Conservation (phyloP, 2,797 vertebrate species). For the Choloepus didactylus region DNA sequence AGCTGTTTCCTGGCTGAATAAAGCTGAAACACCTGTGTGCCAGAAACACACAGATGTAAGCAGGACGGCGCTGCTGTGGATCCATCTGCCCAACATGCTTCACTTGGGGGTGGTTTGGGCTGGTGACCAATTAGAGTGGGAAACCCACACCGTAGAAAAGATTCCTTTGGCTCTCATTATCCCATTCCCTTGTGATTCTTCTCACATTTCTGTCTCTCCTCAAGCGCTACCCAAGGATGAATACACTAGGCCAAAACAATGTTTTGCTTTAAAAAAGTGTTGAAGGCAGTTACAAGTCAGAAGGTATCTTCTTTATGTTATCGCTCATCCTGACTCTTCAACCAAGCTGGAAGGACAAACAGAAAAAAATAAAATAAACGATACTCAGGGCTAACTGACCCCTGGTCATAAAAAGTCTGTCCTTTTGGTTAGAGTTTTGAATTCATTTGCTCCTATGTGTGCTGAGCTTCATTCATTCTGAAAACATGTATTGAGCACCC, state of each 20-base stretch:
- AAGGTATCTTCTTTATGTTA: background rate
- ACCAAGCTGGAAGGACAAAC: background rate
- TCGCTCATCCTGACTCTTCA: background rate
- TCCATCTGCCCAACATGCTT: slow-evolving; percentile 81
- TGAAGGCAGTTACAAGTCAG: background rate
- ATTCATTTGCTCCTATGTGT: background rate
- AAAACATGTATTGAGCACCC: background rate
- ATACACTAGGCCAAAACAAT: slow-evolving; percentile 5
- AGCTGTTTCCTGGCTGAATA: slow-evolving; percentile 86
- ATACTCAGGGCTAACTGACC: background rate
- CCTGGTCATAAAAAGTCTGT: background rate
- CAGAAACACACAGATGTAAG: slow-evolving; percentile 85
- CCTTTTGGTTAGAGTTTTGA: background rate
- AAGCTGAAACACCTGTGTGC: slow-evolving; percentile 89
- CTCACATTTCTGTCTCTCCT: slow-evolving; percentile 70
- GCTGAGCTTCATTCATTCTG: background rate
- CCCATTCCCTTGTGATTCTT: slow-evolving; percentile 76
- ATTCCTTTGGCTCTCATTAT: slow-evolving; percentile 76
- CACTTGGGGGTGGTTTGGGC: slow-evolving; percentile 66
- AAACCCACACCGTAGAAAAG: slow-evolving; percentile 65
- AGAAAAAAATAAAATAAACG: slow-evolving; percentile 35
- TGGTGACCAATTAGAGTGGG: slow-evolving; percentile 79
- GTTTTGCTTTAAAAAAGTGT: background rate
- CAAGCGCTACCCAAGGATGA: background rate
- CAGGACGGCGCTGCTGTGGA: slow-evolving; percentile 76